Evolutionary conservation across 2,113 vertebrate genomes (phyloP).

Genomic region (Corythornis madagascariensis): DNA sequence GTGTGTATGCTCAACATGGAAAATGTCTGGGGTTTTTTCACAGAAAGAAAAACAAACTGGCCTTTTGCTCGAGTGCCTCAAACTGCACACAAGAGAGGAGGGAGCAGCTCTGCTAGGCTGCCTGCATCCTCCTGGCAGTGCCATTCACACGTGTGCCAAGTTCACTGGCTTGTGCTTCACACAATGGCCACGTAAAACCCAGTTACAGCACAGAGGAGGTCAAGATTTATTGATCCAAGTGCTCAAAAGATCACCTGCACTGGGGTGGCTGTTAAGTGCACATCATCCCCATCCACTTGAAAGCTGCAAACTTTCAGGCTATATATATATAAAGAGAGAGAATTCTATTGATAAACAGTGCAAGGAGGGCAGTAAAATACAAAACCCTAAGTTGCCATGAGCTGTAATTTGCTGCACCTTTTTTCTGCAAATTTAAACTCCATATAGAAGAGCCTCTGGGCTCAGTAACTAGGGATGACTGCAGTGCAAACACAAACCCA

Average conservation of each 20-base stretch:
- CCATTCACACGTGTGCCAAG: neutral
- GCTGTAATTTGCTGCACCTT: neutral
- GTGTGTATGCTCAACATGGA: neutral
- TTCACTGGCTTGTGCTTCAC: neutral
- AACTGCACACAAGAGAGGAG: accelerated
- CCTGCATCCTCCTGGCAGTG: neutral
- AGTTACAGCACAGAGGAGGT: neutral
- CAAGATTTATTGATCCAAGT: neutral
- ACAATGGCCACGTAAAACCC: neutral
- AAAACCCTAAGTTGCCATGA: neutral
- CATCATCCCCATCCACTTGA: neutral
- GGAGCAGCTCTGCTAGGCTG: neutral
- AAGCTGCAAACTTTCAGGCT: neutral
- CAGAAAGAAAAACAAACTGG: neutral
- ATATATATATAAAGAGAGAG: neutral
- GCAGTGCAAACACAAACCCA: neutral
- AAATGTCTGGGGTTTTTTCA: neutral
- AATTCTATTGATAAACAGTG: neutral
- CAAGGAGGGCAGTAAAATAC: neutral
- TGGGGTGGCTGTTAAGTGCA: neutral
- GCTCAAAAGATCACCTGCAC: neutral
- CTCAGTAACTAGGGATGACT: neutral
- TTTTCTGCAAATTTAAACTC: neutral
- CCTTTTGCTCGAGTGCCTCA: neutral
- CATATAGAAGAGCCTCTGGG: neutral